Evolutionary conservation across 2,113 vertebrate genomes (phyloP).

Genomic region (Tapirus terrestris): DNA sequence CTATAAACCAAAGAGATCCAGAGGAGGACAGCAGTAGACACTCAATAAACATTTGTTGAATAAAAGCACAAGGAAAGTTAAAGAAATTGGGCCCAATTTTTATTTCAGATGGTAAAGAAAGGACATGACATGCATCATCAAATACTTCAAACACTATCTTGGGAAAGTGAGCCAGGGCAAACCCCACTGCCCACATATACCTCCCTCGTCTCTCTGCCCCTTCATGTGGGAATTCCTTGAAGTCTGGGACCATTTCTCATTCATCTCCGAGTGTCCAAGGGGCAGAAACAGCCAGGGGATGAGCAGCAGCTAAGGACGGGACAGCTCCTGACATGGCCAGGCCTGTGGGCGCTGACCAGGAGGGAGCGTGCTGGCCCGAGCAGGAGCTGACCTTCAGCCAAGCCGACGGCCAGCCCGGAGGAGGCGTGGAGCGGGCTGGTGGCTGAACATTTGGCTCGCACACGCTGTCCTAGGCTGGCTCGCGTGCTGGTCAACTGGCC

Average conservation of each 20-base stretch:
- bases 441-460: not conserved
- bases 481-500: not conserved
- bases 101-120: slow-evolving; percentile 39
- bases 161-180: not conserved
- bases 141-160: not conserved
- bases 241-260: not conserved
- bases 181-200: not conserved
- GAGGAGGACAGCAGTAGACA: not conserved
- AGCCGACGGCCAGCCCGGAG: not conserved
- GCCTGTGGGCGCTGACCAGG: not conserved
- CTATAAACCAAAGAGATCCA: not conserved
- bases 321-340: not conserved
- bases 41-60: not conserved
- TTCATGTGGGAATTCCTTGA: not conserved
- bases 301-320: not conserved
- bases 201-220: not conserved
- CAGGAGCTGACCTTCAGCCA: not conserved
- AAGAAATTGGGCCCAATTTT: not conserved
- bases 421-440: not conserved
- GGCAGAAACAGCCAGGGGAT: not conserved
- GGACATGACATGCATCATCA: not conserved
- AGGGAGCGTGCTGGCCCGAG: not conserved
- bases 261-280: not conserved
- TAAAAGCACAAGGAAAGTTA: not conserved
- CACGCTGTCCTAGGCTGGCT: not conserved